Conservation (phyloP, 2,797 vertebrate genomes). For the Rhyacichthys aspro region DNA sequence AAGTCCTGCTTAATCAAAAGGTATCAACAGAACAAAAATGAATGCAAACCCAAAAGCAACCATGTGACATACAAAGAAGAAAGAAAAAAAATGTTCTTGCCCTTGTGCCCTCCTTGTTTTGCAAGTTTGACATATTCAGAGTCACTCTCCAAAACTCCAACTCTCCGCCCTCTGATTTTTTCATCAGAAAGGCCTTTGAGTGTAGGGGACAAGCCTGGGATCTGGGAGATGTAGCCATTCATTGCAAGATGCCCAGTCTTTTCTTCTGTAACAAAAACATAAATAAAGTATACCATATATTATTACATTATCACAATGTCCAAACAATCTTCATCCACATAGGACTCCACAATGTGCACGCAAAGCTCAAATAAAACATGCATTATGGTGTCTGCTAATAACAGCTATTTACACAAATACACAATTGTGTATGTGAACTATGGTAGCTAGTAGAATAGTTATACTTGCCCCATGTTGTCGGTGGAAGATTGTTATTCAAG, state of each 20-base stretch:
- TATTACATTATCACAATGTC: too few species aligned
- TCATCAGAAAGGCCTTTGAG: conserved; percentile 35
- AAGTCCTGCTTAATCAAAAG: conserved; percentile 60
- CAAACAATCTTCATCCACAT: too few species aligned
- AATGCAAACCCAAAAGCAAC: neutral
- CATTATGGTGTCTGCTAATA: neutral
- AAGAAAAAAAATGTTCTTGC: too few species aligned
- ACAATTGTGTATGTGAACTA: too few species aligned
- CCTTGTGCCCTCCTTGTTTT: conserved; percentile 80
- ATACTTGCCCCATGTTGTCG: conserved; percentile 65
- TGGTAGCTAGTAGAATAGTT: neutral
- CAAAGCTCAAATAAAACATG: too few species aligned
- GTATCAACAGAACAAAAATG: neutral
- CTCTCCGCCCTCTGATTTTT: conserved; percentile 61
- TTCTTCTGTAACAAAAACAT: conserved; percentile 15
- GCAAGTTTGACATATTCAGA: conserved; percentile 79
- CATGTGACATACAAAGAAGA: too few species aligned
- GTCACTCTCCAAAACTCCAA: conserved; percentile 65
- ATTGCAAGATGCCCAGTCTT: conserved; percentile 23
- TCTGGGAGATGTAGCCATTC: conserved; percentile 72
- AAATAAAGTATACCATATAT: too few species aligned
- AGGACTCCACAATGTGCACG: too few species aligned
- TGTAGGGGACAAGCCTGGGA: conserved; percentile 73
- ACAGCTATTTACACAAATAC: too few species aligned
- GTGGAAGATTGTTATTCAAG: conserved; percentile 34